phyloP scores from a whole-genome alignment of 2,113 vertebrate genomes.

The Nanger granti region DNA sequence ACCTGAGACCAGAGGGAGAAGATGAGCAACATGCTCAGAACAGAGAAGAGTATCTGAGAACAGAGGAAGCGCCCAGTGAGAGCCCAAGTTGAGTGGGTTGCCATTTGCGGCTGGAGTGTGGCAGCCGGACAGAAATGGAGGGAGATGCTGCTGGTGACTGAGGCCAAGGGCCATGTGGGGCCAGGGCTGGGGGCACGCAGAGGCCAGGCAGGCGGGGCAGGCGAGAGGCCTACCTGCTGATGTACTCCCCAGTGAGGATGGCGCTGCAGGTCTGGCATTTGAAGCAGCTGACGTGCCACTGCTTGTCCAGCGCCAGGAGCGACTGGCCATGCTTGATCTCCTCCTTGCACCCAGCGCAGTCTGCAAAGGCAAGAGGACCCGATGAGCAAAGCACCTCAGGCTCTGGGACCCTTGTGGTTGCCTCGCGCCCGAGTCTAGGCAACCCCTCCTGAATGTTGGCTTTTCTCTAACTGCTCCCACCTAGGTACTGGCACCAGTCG shows the following conservation, averaged over 20 bases:
- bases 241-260: constrained; percentile 97
- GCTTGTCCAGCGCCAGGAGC: constrained; percentile 95
- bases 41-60: background rate
- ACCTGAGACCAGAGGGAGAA: background rate
- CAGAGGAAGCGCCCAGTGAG: background rate
- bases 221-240: constrained; percentile 93
- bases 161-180: background rate
- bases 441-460: background rate
- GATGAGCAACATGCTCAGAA: background rate
- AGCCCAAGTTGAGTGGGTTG: background rate
- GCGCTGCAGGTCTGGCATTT: constrained; percentile 95
- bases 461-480: background rate
- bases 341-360: constrained; percentile 95
- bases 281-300: constrained; percentile 99
- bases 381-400: background rate
- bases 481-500: background rate
- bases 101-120: background rate
- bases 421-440: background rate
- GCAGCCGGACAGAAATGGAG: background rate
- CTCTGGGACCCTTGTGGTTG: no score
- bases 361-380: constrained; percentile 71
- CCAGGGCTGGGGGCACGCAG: background rate
- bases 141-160: background rate
- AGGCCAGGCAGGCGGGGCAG: fast-evolving
- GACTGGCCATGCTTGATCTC: constrained; percentile 98